A percentile compares a stretch with the other conserved stretches of the same genome.
Evolutionary conservation across 2,797 vertebrate genomes (phyloP).

Genomic region (Propithecus perrieri): DNA sequence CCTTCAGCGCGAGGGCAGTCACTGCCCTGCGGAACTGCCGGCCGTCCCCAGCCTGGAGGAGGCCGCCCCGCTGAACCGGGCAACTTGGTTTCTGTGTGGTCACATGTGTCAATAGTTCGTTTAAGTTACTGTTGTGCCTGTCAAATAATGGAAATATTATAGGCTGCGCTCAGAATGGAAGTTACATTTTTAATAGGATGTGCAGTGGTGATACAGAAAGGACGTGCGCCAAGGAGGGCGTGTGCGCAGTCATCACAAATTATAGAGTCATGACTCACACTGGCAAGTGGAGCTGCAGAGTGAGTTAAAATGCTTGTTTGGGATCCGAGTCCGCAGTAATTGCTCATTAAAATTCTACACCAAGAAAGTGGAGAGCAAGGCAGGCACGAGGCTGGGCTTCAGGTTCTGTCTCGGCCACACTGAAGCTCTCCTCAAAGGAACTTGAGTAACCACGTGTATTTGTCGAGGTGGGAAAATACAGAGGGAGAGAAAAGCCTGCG

Average conservation of each 20-base stretch:
- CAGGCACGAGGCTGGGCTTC: constrained; percentile 38
- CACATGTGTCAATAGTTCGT: constrained; percentile 22
- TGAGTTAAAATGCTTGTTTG: constrained; percentile 75
- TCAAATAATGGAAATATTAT: constrained; percentile 75
- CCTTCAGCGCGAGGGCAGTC: fast-evolving
- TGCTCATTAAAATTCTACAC: constrained; percentile 75
- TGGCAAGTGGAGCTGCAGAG: constrained; percentile 71
- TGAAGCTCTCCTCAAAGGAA: constrained; percentile 70
- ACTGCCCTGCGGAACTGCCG: background rate
- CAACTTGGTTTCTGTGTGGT: background rate
- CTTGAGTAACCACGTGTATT: constrained; percentile 52
- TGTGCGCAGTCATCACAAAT: constrained; percentile 77
- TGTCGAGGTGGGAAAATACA: constrained; percentile 47
- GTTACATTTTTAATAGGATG: constrained; percentile 79
- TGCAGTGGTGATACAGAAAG: constrained; percentile 63
- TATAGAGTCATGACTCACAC: constrained; percentile 79
- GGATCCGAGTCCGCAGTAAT: constrained; percentile 66
- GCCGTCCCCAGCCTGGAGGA: fast-evolving
- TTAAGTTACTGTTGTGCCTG: constrained; percentile 71
- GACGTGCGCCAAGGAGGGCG: constrained; percentile 57
- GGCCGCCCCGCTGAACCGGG: background rate
- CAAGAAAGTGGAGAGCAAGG: constrained; percentile 54
- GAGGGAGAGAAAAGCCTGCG: background rate
- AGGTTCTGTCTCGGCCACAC: constrained; percentile 66
- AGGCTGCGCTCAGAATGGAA: constrained; percentile 72